Evolutionary conservation across 1,140 invertebrate genomes (phyloP).

Genomic region (Drosophila dunni): DNA sequence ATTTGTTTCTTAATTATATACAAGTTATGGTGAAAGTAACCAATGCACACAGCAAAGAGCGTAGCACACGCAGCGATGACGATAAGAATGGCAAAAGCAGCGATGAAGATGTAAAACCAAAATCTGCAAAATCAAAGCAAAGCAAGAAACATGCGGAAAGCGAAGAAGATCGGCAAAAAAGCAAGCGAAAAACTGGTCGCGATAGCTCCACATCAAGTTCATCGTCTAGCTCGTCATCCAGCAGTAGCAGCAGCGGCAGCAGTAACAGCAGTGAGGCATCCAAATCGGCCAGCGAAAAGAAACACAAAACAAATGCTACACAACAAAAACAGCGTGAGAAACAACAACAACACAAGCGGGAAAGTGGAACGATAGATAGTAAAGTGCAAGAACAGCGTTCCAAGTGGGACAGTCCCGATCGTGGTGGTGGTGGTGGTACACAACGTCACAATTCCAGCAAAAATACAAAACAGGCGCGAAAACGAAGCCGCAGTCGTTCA

Average conservation of each 20-base stretch:
- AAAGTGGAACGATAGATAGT: slow-evolving; percentile 8
- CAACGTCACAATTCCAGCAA: slow-evolving; percentile 33
- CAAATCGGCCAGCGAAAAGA: slow-evolving; percentile 24
- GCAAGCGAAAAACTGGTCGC: slow-evolving; percentile 22
- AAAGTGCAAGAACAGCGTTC: slow-evolving; percentile 67
- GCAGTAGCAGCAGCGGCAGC: slow-evolving; percentile 12
- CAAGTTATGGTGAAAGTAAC: slow-evolving; percentile 30
- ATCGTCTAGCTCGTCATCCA: slow-evolving; percentile 34
- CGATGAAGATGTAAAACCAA: slow-evolving; percentile 28
- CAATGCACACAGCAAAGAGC: slow-evolving; percentile 18
- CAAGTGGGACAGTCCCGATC: slow-evolving; percentile 78
- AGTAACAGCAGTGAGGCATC: slow-evolving; percentile 6
- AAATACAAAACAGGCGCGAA: slow-evolving; percentile 25
- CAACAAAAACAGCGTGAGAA: slow-evolving; percentile 12
- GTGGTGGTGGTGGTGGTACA: neutral
- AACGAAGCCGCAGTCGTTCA: slow-evolving; percentile 42
- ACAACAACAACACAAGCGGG: slow-evolving; percentile 21
- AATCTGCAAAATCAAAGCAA: slow-evolving; percentile 16
- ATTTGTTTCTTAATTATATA: neutral
- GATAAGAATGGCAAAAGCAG: neutral
- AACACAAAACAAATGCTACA: slow-evolving; percentile 22
- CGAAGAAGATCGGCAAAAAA: slow-evolving; percentile 1
- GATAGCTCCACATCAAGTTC: slow-evolving; percentile 39
- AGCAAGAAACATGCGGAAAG: slow-evolving; percentile 17
- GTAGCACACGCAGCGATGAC: slow-evolving; percentile 13